phyloP scores from a whole-genome alignment of 1,140 invertebrate species.

The Homalodisca vitripennis region DNA sequence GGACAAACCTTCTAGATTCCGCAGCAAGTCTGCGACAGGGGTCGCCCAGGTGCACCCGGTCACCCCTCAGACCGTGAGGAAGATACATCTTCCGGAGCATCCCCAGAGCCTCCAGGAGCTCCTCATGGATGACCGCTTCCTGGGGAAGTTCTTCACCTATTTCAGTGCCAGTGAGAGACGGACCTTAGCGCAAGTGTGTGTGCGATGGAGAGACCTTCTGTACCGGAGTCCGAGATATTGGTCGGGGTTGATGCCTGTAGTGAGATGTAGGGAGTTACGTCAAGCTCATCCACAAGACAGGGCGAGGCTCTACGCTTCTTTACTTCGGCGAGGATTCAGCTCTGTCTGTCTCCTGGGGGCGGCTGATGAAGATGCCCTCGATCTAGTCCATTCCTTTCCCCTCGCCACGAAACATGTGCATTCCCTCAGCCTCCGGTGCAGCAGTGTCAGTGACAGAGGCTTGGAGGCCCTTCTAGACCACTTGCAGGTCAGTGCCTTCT shows the following conservation, averaged over 20 bases:
- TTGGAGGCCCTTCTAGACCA: conserved; percentile 84
- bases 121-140: conserved; percentile 79
- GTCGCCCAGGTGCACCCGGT: conserved; percentile 30
- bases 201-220: conserved; percentile 80
- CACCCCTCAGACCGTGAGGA: conserved; percentile 19
- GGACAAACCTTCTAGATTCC: conserved; percentile 40
- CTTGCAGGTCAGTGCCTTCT: conserved; percentile 74
- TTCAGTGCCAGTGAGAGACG: conserved; percentile 77
- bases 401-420: conserved; percentile 79
- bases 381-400: conserved; percentile 82
- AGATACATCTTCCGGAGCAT: conserved; percentile 35
- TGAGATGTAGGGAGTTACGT: conserved; percentile 79
- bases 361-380: conserved; percentile 83
- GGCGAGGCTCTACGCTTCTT: conserved; percentile 74
- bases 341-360: conserved; percentile 79
- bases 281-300: conserved; percentile 62
- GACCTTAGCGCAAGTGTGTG: conserved; percentile 76
- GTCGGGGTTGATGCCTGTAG: conserved; percentile 76
- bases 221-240: conserved; percentile 83
- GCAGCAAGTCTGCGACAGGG: conserved; percentile 42
- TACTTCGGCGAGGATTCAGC: conserved; percentile 83
- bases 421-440: conserved; percentile 78
- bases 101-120: conserved; percentile 71
- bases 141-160: conserved; percentile 80
- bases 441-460: conserved; percentile 83